These are phyloP conservation scores for Ceriagrion tenellum DNA, from an alignment of 2,888 invertebrate genomes.

Conservation along the genomic window DNA sequence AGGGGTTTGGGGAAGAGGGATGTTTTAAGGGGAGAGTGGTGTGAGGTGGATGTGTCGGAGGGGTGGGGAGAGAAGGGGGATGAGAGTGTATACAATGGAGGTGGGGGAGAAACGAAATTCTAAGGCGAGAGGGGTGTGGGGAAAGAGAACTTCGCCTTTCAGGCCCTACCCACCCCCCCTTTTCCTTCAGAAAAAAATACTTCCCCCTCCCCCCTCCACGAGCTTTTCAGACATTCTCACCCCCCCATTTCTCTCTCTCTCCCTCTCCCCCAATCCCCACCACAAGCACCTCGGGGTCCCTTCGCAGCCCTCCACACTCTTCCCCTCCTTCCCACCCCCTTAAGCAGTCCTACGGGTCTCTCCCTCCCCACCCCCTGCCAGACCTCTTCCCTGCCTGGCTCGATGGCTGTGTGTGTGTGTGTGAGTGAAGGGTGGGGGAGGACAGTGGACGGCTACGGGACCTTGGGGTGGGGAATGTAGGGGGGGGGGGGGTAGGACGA, in stretches of 20 bases:
- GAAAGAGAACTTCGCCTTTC: constrained; percentile 47
- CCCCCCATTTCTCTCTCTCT: neutral
- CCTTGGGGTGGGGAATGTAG: neutral
- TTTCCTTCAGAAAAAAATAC: neutral
- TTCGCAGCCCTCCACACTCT: constrained; percentile 44
- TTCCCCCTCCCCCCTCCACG: neutral
- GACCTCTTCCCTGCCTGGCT: constrained; percentile 44
- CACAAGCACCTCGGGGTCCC: constrained; percentile 40
- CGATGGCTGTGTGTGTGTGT: neutral
- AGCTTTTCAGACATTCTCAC: constrained; percentile 18
- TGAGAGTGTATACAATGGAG: constrained; percentile 24
- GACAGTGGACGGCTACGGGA: neutral
- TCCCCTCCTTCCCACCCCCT: neutral
- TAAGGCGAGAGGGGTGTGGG: neutral
- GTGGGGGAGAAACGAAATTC: neutral
- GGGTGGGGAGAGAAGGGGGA: neutral
- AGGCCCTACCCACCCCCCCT: neutral
- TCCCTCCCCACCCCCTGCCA: neutral
- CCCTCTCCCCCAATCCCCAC: neutral
- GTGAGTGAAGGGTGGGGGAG: neutral
- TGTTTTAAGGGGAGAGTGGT: neutral
- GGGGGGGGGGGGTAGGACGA: neutral
- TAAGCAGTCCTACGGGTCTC: neutral
- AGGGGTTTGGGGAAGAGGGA: neutral
- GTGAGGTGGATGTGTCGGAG: neutral